Evolutionary conservation across 2,113 vertebrate species (phyloP).

Genomic region (Microcebus tavaratra): DNA sequence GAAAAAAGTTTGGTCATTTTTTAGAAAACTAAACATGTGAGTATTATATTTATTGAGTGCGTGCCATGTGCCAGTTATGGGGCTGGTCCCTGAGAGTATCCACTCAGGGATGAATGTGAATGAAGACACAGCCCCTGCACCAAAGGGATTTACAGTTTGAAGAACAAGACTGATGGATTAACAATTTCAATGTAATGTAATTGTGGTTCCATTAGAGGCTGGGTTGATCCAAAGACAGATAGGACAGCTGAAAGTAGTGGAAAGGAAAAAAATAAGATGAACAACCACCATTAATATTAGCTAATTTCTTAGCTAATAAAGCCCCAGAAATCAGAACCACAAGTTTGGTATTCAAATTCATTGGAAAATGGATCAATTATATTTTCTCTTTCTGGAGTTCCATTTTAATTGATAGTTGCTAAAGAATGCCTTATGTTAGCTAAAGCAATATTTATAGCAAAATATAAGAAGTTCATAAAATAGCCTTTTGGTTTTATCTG

Average conservation of each 20-base stretch:
- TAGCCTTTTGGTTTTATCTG: constrained; percentile 89
- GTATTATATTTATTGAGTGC: not conserved
- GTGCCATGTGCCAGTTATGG: not conserved
- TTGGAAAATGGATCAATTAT: not conserved
- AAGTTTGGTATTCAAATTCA: not conserved
- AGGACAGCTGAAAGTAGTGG: not conserved
- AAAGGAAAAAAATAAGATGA: not conserved
- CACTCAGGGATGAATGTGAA: not conserved
- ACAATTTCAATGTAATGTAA: not conserved
- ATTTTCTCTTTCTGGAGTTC: constrained; percentile 79
- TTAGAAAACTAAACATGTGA: not conserved
- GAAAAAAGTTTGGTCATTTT: not conserved
- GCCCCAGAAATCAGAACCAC: not conserved
- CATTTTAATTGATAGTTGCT: constrained; percentile 88
- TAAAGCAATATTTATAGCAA: constrained; percentile 82
- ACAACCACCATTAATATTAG: not conserved
- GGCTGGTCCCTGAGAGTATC: not conserved
- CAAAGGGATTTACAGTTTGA: not conserved
- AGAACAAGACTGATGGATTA: not conserved
- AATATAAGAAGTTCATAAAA: constrained; percentile 89
- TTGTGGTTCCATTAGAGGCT: not conserved
- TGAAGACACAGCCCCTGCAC: not conserved
- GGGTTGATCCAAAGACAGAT: not conserved
- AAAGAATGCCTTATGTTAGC: constrained; percentile 79
- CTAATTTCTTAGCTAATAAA: not conserved